These are phyloP conservation scores for Lepidurus apus DNA, from an alignment of 1,140 invertebrate genomes.

Conservation along the genomic window DNA sequence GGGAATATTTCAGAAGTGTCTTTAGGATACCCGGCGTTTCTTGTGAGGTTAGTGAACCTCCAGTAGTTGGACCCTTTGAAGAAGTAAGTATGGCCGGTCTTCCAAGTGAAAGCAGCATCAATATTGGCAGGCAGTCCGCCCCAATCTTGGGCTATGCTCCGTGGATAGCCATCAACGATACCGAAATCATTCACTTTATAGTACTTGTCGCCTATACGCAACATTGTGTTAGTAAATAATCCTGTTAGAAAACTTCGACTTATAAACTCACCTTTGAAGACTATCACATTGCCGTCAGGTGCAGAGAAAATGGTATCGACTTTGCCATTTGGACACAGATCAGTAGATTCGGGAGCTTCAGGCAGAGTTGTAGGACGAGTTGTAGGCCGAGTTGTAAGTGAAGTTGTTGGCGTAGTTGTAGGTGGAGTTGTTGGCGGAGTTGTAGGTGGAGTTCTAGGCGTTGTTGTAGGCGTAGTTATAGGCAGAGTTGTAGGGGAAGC, in stretches of 20 bases:
- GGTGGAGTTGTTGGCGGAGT: no score
- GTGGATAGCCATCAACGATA: conserved; percentile 73
- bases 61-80: conserved; percentile 77
- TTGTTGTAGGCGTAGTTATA: no score
- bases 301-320: conserved; percentile 82
- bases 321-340: conserved; percentile 69
- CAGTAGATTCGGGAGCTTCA: conserved; percentile 52
- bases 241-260: neutral
- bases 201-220: conserved; percentile 62
- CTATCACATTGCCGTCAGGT: conserved; percentile 71
- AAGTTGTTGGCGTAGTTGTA: no score
- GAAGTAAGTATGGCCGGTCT: conserved; percentile 86
- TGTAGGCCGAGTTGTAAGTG: no score
- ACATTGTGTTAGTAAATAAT: neutral
- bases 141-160: conserved; percentile 69
- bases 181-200: conserved; percentile 62
- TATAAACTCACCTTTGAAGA: conserved; percentile 66
- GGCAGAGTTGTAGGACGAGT: conserved; percentile 9
- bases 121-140: conserved; percentile 74
- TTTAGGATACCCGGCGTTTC: conserved; percentile 85
- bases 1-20: conserved; percentile 82
- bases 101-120: conserved; percentile 83
- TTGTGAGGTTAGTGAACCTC: conserved; percentile 75
- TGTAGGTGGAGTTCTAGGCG: no score
- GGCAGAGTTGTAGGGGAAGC: no score